Conservation (phyloP, 1,140 invertebrate genomes). For the Calycopis cecrops region DNA sequence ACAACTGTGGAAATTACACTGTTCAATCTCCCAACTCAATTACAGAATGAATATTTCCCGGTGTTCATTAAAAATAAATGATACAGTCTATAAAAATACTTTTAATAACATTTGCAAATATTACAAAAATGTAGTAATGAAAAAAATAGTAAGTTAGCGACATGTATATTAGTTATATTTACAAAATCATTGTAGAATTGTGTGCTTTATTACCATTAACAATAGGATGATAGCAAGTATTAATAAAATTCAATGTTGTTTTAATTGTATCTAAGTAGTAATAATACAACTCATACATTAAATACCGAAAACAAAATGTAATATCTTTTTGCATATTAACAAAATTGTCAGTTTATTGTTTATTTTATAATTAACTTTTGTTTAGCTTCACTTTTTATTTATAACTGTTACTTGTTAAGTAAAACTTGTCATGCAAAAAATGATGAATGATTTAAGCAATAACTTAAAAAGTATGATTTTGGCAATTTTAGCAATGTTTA, state of each 20-base stretch:
- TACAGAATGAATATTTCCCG: neutral
- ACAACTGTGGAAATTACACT: constrained; percentile 51
- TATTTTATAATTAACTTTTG: no score
- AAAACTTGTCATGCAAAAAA: neutral
- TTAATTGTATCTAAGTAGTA: constrained; percentile 22
- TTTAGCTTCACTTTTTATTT: no score
- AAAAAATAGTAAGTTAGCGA: constrained; percentile 8
- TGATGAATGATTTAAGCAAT: constrained; percentile 2
- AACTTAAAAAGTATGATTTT: constrained; percentile 1
- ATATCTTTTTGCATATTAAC: no score
- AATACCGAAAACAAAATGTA: no score
- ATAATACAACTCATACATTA: constrained; percentile 8
- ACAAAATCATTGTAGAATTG: constrained; percentile 20
- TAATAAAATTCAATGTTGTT: constrained; percentile 25
- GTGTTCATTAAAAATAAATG: neutral
- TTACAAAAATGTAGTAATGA: constrained; percentile 11
- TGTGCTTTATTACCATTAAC: constrained; percentile 26
- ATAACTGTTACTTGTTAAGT: no score
- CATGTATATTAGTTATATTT: constrained; percentile 18
- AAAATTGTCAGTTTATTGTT: no score
- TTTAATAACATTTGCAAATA: constrained; percentile 11
- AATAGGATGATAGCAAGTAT: constrained; percentile 28
- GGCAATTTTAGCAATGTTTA: neutral
- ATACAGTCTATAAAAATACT: constrained; percentile 9
- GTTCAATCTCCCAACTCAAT: constrained; percentile 23